Evolutionary conservation across 2,113 vertebrate genomes (phyloP).

Genomic region (Sapayoa aenigma): DNA sequence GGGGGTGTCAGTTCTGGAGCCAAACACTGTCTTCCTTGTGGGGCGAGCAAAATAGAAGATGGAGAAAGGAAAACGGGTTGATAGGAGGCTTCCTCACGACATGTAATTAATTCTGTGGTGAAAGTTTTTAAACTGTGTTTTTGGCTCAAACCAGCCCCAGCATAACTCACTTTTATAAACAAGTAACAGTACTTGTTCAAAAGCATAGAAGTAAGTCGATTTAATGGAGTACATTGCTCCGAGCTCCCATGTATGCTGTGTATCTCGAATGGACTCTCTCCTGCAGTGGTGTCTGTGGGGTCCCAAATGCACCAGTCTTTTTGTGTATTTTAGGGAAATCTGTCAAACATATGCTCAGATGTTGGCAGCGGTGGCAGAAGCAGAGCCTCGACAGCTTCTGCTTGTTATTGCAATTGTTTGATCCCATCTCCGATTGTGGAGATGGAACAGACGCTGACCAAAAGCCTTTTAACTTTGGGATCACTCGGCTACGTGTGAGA

Average conservation of each 20-base stretch:
- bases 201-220: background rate
- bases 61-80: background rate
- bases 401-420: background rate
- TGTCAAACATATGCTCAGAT: background rate
- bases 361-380: background rate
- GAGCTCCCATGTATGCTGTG: rapidly evolving
- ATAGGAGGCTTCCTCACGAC: background rate
- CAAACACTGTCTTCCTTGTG: too few relatives aligned
- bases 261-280: too few relatives aligned
- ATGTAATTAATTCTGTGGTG: background rate
- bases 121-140: background rate
- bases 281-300: rapidly evolving
- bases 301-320: rapidly evolving
- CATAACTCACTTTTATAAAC: background rate
- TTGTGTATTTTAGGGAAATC: background rate
- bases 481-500: background rate
- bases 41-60: background rate
- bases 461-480: background rate
- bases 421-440: background rate
- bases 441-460: background rate
- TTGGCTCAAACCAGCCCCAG: background rate
- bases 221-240: background rate
- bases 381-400: background rate
- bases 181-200: background rate
- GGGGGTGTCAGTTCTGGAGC: rapidly evolving